Conservation (phyloP, 2,888 invertebrate genomes). For the Cosmorhoe ocellata region DNA sequence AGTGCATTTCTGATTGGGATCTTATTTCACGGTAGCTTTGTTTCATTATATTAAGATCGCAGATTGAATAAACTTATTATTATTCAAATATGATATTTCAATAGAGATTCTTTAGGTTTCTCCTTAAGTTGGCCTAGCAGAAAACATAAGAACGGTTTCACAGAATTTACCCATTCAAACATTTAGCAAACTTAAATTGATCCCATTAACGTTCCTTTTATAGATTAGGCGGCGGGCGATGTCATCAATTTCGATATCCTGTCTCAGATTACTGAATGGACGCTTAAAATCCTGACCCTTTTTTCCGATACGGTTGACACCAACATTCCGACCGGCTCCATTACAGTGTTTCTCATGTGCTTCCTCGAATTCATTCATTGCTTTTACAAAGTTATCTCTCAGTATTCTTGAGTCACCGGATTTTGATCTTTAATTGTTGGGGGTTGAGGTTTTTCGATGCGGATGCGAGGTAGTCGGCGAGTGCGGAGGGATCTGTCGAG, state of each 20-base stretch:
- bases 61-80: constrained; percentile 25
- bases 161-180: constrained; percentile 21
- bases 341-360: constrained; percentile 64
- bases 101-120: constrained; percentile 17
- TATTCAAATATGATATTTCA: constrained; percentile 25
- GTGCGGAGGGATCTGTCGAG: constrained; percentile 46
- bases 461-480: constrained; percentile 40
- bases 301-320: constrained; percentile 63
- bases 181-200: constrained; percentile 31
- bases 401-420: constrained; percentile 37
- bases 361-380: constrained; percentile 77
- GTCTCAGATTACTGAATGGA: constrained; percentile 37
- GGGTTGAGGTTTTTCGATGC: constrained; percentile 30
- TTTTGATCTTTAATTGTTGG: constrained; percentile 49
- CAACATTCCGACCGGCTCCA: constrained; percentile 69
- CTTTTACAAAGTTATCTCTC: constrained; percentile 48
- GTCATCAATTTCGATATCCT: constrained; percentile 33
- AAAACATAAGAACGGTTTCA: constrained; percentile 18
- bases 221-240: constrained; percentile 22
- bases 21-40: constrained; percentile 33
- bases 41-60: constrained; percentile 25
- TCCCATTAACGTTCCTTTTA: constrained; percentile 31
- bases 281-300: constrained; percentile 49
- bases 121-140: constrained; percentile 18
- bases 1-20: constrained; percentile 33